Evolutionary conservation across 2,113 vertebrate species (phyloP).

Genomic region (Pycnonotus jocosus): DNA sequence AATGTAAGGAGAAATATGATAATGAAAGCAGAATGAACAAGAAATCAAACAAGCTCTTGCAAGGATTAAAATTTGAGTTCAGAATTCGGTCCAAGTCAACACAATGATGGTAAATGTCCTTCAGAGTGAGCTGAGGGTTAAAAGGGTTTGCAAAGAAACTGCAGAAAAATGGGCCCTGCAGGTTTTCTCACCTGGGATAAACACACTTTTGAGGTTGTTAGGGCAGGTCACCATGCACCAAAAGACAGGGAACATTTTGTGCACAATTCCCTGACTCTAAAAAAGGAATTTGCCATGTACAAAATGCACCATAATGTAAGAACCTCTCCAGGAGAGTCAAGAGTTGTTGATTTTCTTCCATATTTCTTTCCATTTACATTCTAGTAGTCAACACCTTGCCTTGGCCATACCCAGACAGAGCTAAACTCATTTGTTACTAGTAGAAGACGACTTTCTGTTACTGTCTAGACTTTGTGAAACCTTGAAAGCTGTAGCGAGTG

Average conservation of each 20-base stretch:
- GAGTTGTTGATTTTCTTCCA: not conserved
- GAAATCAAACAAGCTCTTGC: not conserved
- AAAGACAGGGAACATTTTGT: not conserved
- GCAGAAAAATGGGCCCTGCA: not conserved
- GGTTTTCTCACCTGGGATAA: not conserved
- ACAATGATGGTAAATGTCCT: not conserved
- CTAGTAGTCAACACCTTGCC: not conserved
- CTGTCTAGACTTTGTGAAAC: not conserved
- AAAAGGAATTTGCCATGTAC: not conserved
- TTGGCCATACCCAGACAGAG: not conserved
- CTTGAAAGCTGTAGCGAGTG: not conserved
- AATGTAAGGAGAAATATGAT: not conserved
- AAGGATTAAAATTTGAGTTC: not conserved
- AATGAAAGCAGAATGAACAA: not conserved
- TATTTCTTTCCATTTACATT: not conserved
- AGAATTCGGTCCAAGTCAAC: not conserved
- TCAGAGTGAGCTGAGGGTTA: not conserved
- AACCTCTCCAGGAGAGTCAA: not conserved
- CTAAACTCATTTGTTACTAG: not conserved
- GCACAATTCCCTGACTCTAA: not conserved
- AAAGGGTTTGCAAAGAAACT: not conserved
- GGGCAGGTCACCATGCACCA: not conserved
- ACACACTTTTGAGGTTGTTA: not conserved
- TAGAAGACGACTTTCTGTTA: not conserved
- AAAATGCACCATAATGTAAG: not conserved